These are phyloP conservation scores for chimpanzee (Pan troglodytes) DNA, from an alignment of 2,113 vertebrate genomes.

Conservation along the genomic window NHGRI_mPanTro3-v2.1_pri NC_086015.1:17275001-17275500, in stretches of 20 bases:
- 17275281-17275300: neutral
- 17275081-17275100: too few relatives aligned
- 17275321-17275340: neutral
- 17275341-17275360: neutral
- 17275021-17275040: too few relatives aligned
- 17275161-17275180: neutral
- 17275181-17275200: neutral
- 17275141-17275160: neutral
- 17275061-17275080: too few relatives aligned
- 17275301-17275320: neutral
- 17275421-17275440: neutral
- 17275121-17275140: neutral
- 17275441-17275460: neutral
- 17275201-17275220: neutral
- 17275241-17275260: rapidly evolving
- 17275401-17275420: neutral
- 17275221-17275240: neutral
- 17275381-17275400: neutral
- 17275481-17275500: neutral
- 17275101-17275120: too few relatives aligned
- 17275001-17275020: too few relatives aligned
- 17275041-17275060: too few relatives aligned
- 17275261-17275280: neutral
- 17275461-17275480: neutral
- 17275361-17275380: neutral